Percentiles rank a stretch among this genome's conserved stretches.
phyloP scores from a whole-genome alignment of 2,113 vertebrate genomes.

The Ctenodactylus gundi region DNA sequence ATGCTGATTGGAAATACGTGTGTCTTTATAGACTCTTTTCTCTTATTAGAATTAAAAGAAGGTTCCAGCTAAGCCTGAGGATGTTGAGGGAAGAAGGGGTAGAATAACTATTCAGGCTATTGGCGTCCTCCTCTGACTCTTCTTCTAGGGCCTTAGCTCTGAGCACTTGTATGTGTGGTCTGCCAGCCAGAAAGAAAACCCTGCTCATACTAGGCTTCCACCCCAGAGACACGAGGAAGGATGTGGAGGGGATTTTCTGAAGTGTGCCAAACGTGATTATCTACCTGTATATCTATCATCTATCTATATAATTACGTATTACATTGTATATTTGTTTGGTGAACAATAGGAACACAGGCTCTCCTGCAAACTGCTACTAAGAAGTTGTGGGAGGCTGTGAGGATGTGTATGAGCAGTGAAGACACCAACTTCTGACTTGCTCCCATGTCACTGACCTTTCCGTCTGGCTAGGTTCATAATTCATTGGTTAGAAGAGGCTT shows the following conservation, averaged over 20 bases:
- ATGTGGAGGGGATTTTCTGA: neutral
- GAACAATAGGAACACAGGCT: neutral
- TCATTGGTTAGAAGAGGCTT: neutral
- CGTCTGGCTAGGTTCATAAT: neutral
- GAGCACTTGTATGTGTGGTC: no score
- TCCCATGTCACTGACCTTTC: neutral
- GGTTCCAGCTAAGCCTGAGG: neutral
- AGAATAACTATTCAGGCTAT: neutral
- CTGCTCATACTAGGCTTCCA: neutral
- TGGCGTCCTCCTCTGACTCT: neutral
- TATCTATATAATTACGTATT: neutral
- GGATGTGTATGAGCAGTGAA: neutral
- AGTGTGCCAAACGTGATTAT: neutral
- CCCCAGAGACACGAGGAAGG: neutral
- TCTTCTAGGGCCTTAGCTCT: neutral
- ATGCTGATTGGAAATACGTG: conserved; percentile 33
- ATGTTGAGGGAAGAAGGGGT: neutral
- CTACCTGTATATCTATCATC: neutral
- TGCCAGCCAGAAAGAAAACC: neutral
- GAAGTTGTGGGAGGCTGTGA: neutral
- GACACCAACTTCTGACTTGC: neutral
- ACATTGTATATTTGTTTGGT: neutral
- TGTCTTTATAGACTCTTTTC: neutral
- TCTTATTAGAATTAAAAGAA: neutral
- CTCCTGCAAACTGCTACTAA: neutral